Evolutionary conservation across 2,113 vertebrate species (phyloP).

Genomic region (Craseonycteris thonglongyai): DNA sequence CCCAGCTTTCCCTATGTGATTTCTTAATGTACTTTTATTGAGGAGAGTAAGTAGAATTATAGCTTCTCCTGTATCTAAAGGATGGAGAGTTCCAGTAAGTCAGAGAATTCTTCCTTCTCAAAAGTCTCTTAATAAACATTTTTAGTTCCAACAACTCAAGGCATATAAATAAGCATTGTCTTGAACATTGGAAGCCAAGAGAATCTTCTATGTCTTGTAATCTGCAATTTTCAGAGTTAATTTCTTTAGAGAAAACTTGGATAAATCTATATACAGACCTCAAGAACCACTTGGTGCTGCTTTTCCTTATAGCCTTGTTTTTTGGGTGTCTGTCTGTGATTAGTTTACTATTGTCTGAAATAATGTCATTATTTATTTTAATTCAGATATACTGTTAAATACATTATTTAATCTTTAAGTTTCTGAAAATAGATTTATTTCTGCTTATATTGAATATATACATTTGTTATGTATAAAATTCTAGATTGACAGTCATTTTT

Average conservation of each 20-base stretch:
- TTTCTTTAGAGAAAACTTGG: neutral
- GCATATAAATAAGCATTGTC: neutral
- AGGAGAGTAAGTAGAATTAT: neutral
- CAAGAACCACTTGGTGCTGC: neutral
- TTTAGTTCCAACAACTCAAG: neutral
- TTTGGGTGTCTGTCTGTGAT: neutral
- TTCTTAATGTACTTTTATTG: neutral
- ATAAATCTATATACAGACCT: neutral
- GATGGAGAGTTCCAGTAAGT: neutral
- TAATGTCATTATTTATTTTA: neutral
- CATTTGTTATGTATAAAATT: neutral
- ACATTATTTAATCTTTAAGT: neutral
- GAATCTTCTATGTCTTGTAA: neutral
- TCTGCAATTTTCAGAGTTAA: neutral
- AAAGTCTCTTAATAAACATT: neutral
- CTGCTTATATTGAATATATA: neutral
- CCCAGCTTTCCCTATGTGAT: no score
- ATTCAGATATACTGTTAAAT: neutral
- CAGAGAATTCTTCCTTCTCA: neutral
- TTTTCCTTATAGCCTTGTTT: neutral
- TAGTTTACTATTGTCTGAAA: neutral
- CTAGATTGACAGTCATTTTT: neutral
- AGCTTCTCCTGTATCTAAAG: neutral
- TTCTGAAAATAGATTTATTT: neutral
- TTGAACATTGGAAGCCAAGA: neutral